These are phyloP conservation scores for Oophaga sylvatica DNA, from an alignment of 2,797 vertebrate genomes.

Conservation along the genomic window DNA sequence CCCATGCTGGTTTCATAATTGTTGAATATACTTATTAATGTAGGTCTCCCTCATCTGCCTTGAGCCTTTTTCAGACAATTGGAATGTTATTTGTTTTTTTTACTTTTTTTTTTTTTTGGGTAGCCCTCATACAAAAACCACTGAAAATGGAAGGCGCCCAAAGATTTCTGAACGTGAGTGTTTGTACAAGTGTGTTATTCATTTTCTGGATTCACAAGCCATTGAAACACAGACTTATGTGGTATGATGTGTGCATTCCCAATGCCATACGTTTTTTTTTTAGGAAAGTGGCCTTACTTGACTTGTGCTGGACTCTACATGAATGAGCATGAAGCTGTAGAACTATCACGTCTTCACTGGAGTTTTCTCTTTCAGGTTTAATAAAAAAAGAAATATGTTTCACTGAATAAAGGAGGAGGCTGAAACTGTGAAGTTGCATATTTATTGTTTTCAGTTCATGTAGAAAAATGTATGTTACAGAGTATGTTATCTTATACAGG, in stretches of 20 bases:
- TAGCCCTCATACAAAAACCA: background rate
- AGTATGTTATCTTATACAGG: background rate
- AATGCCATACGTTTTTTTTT: conserved; percentile 38
- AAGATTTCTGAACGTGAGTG: conserved; percentile 22
- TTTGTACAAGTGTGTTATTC: conserved; percentile 24
- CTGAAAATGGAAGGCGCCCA: conserved; percentile 19
- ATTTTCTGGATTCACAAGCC: conserved; percentile 81
- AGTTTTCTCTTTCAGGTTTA: conserved; percentile 75
- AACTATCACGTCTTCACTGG: conserved; percentile 71
- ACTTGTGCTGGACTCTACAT: conserved; percentile 72
- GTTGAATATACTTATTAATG: background rate
- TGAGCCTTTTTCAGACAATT: conserved; percentile 39
- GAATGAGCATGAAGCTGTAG: conserved; percentile 71
- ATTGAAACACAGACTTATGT: conserved; percentile 73
- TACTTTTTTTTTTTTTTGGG: conserved; percentile 29
- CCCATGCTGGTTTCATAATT: conserved; percentile 13
- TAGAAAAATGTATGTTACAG: background rate
- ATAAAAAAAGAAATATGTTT: conserved; percentile 72
- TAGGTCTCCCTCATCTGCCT: background rate
- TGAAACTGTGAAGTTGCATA: background rate
- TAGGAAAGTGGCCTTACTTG: conserved; percentile 81
- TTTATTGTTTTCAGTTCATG: background rate
- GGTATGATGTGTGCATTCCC: conserved; percentile 16
- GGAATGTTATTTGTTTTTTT: conserved; percentile 38
- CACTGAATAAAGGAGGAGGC: conserved; percentile 62